A percentile compares a stretch with the other conserved stretches of the same genome.
phyloP scores from a whole-genome alignment of 2,888 invertebrate species.

The Seira musarum region DNA sequence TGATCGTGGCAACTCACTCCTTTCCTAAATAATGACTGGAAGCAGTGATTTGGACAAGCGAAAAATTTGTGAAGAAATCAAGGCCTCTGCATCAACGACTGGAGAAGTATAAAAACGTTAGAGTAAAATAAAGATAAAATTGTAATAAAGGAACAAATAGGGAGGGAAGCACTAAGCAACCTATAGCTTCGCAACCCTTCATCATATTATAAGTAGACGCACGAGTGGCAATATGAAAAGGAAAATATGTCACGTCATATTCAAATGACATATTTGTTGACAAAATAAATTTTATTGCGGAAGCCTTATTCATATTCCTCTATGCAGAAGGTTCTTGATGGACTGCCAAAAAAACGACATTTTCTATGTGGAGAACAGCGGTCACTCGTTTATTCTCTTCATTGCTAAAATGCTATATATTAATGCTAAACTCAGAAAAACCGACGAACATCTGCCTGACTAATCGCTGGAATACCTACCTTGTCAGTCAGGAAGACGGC shows the following conservation, averaged over 20 bases:
- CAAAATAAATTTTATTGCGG: constrained; percentile 12
- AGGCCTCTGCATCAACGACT: not conserved
- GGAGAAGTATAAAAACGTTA: not conserved
- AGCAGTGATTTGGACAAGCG: not conserved
- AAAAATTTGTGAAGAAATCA: not conserved
- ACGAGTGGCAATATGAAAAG: constrained; percentile 2
- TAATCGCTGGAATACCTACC: constrained; percentile 4
- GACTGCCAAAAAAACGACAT: constrained; percentile 7
- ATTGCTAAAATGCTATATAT: not conserved
- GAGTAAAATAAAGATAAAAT: not conserved
- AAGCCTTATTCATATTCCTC: not conserved
- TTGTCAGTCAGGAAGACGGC: constrained; percentile 5
- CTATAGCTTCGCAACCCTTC: not conserved
- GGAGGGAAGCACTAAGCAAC: not conserved
- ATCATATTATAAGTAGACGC: not conserved
- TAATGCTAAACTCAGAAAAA: not conserved
- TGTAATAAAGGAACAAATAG: not conserved
- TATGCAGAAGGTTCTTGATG: not conserved
- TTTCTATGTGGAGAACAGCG: not conserved
- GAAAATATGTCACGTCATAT: constrained; percentile 13
- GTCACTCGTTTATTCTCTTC: constrained; percentile 2
- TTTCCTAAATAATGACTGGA: constrained; percentile 4
- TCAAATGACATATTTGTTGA: constrained; percentile 17
- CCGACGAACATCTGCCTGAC: not conserved
- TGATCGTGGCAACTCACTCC: not conserved